Evolutionary conservation across 2,113 vertebrate genomes (phyloP), one percentile per base, ranked within the genome.

Genomic region (Xyliphius kryptos): DNA sequence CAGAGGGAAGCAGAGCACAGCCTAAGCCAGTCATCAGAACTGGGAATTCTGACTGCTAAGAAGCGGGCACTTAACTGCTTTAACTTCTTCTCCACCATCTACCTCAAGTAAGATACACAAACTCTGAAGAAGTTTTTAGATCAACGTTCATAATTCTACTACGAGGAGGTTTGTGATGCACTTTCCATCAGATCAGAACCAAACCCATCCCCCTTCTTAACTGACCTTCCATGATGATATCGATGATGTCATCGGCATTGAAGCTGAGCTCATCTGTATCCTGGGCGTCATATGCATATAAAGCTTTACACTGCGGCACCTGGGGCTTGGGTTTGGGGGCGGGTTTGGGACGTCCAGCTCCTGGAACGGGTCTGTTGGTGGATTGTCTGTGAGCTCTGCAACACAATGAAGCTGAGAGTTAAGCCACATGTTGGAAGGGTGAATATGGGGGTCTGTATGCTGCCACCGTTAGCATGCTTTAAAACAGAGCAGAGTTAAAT

Each of bases 181-280:
- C n/a, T n/a, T n/a, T n/a, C n/a, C n/a, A n/a, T n/a, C n/a, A n/a
- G n/a, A n/a, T n/a, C n/a, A n/a, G n/a, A n/a, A n/a, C n/a, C n/a
- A n/a, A n/a, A n/a, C n/a, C n/a, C n/a, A n/a, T n/a, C n/a, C n/a
- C n/a, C n/a, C n/a, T n/a, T n/a, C 6, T 21, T 9, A 14, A 11
- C 81, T 8, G 71, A 98, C 96, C 95, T 88, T 99, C 94, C 79
- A 89, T 95, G 72, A 97, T 68, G 46, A 98, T 90, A 19, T 99
- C 95, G 0, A 99, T 99, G n/a, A 97, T 0, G 0, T 99, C 95
- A 0, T 91, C 91, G 60, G 95, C 92, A 0, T 99, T 99, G 76
- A 99, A 99, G 82, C 96, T 99, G 55, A 99, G 96, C 81, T 99
- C 96, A 0, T 99, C 96, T 0, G 96, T 99, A 87, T 99, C 96